Evolutionary conservation across 2,113 vertebrate species (phyloP), one percentile per base, ranked within the genome.

Genomic region (Bambusicola thoracicus): DNA sequence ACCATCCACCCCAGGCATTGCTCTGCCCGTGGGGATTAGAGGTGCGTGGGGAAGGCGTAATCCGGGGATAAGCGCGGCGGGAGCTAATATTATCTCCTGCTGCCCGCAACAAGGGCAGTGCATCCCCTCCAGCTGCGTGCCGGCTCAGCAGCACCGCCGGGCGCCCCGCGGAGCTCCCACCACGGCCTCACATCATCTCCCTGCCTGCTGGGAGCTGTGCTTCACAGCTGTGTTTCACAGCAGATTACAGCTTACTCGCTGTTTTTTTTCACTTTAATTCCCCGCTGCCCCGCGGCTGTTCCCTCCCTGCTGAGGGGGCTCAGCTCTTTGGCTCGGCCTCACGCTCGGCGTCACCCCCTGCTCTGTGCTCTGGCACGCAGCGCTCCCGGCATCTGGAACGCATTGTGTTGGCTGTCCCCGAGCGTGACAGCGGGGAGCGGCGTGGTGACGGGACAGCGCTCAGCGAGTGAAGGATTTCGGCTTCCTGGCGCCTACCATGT

Each of bases 41-140:
- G 85, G 91, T 89, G 72, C 40, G 46, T 20, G 36, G 92, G 91
- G 92, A 81, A 17, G 51, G 96, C 80, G 30, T 97, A 97, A 97
- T 97, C 96, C 96, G 25, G 48, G 90, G 95, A 94, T 97, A 93
- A 97, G 92, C 21, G 22, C 10, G 81, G 90, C 80, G 30, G 85
- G 85, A 94, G 95, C 96, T 96, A 96, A 96, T 96, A 95, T 96
- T 97, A 95, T 97, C 90, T 87, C 46, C 4, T 93, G 80, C 58
- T 94, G 89, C 94, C 89, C 69, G 3, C 89, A 75, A 81, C 96
- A 97, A 97, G 96, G 95, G n/a, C 96, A 95, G 63, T 16, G 84
- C 14, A 5, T 74, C 62, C 18, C 27, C 8, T 17, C 63, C 41
- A 5, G 21, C 74, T 4, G 2, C 6, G 6, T 11, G 56, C 30